These are phyloP conservation scores for Phymanthus crucifer DNA, from an alignment of 92 coral and sea anemone species.

Conservation along the genomic window DNA sequence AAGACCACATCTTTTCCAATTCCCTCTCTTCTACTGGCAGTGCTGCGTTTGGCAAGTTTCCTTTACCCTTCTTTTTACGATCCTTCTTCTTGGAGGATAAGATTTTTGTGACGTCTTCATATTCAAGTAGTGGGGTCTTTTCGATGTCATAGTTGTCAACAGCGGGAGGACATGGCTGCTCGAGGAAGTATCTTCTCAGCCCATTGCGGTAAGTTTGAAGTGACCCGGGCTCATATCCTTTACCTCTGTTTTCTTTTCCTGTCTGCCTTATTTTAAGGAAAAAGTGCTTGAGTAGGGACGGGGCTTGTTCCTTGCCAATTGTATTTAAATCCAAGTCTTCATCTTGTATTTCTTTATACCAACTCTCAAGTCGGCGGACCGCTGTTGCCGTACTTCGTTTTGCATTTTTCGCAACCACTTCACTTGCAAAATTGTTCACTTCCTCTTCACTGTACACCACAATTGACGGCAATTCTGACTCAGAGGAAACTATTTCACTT, in stretches of 20 bases:
- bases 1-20: conserved; percentile 52
- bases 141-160: conserved; percentile 57
- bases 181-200: conserved; percentile 27
- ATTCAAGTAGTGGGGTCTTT: conserved; percentile 28
- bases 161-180: conserved; percentile 62
- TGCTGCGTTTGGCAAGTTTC: conserved; percentile 60
- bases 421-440: conserved; percentile 21
- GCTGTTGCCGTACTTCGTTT: not conserved
- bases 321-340: conserved; percentile 21
- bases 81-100: conserved; percentile 47
- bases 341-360: conserved; percentile 33
- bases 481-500: not conserved
- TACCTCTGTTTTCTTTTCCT: conserved; percentile 32
- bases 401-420: not conserved
- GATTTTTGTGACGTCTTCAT: conserved; percentile 47
- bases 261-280: conserved; percentile 44
- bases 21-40: conserved; percentile 43
- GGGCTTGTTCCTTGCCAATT: conserved; percentile 41
- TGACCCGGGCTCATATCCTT: conserved; percentile 3
- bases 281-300: conserved; percentile 49
- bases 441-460: conserved; percentile 34
- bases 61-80: conserved; percentile 47
- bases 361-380: conserved; percentile 31
- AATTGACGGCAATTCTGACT: conserved; percentile 3
- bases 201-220: conserved; percentile 48